Base-by-base conservation (phyloP, 2,113 vertebrate species). In the Limanda limanda region DNA sequence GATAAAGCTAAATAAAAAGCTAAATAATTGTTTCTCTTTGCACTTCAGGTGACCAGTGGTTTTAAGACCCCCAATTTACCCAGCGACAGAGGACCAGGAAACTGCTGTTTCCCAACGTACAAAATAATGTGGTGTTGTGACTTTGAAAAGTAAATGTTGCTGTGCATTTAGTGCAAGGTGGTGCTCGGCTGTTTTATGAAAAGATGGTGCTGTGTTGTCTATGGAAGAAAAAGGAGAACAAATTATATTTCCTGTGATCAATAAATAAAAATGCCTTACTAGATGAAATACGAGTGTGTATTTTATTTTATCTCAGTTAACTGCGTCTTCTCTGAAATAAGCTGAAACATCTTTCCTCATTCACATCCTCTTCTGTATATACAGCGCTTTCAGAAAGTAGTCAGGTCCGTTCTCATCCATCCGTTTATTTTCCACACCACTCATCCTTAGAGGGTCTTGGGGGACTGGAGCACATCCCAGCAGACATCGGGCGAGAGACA, bases 21-120 rank as follows among this genome's bases (percentile, higher is more conserved):
- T 27, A 27, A 27, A 27, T 27, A 27, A 3, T 27, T 27, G 1
- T 15, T 70, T 73, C 24, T 64, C 8, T 61, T 70, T 12, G 10
- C 23, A 23, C 37, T 79, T 61, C 42, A 86, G 85, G 57, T 74
- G 75, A 75, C n/a, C 57, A 21, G 5, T 66, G 47, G 47, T 40
- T 60, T 7, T 15, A 8, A 59, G 23, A 62, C 24, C 54, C 47
- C 48, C 47, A 31, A 52, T 24, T 25, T 21, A 20, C n/a, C 20
- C 5, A 6, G 21, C 54, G 56, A 69, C 70, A 57, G 47, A 62
- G 13, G 21, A 67, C 58, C 15, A 23, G 15, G 61, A 62, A 57
- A 56, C 18, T 69, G 24, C 8, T 74, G 51, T 65, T 75, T 71
- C 55, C 13, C 15, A 14, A 37, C 7, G 8, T 37, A 37, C 2